Evolutionary conservation across 2,797 vertebrate genomes (phyloP).

Genomic region (Vultur gryphus): DNA sequence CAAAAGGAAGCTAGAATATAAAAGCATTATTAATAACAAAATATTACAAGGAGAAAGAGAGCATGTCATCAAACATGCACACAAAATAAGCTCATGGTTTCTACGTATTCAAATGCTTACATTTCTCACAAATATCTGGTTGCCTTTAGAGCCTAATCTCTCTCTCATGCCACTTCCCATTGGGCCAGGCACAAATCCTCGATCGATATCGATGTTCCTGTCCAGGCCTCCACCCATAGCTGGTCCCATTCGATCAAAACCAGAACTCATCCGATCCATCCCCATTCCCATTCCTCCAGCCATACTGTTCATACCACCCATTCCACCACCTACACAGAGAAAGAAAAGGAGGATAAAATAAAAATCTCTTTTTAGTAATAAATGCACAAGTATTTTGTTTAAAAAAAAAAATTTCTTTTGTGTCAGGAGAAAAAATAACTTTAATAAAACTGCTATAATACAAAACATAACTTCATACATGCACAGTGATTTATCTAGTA

Average conservation of each 20-base stretch:
- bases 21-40: slow-evolving; percentile 45
- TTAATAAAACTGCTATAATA: not conserved
- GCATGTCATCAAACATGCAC: not conserved
- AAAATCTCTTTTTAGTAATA: not conserved
- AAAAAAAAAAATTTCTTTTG: not conserved
- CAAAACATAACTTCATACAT: not conserved
- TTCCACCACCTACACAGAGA: slow-evolving; percentile 76
- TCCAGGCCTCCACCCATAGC: slow-evolving; percentile 81
- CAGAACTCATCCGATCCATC: slow-evolving; percentile 91
- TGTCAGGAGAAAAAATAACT: not conserved
- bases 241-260: slow-evolving; percentile 88
- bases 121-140: slow-evolving; percentile 98
- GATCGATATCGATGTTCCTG: slow-evolving; percentile 87
- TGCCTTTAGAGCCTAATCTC: slow-evolving; percentile 89
- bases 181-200: slow-evolving; percentile 85
- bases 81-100: not conserved
- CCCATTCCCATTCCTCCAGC: slow-evolving; percentile 80
- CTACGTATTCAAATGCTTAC: slow-evolving; percentile 76
- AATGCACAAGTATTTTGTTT: not conserved
- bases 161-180: slow-evolving; percentile 89
- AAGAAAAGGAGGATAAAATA: not conserved
- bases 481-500: not conserved
- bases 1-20: slow-evolving; percentile 92
- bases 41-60: not conserved
- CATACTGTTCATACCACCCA: slow-evolving; percentile 90